Conservation (phyloP, 2,113 vertebrate genomes). For the Mormoops blainvillei region DNA sequence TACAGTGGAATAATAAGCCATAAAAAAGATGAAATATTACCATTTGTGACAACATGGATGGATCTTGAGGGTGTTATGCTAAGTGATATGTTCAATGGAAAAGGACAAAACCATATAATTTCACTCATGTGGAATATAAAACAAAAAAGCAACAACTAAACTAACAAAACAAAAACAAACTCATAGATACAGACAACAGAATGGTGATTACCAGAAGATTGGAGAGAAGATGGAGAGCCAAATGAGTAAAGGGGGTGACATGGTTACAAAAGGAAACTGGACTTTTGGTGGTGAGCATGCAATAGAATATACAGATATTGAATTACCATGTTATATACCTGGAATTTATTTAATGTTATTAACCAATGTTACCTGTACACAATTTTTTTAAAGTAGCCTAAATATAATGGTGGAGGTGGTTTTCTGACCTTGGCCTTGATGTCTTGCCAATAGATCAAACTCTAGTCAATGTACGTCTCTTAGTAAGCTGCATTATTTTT, state of each 20-base stretch:
- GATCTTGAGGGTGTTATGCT: background rate
- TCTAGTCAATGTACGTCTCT: background rate
- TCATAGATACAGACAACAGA: background rate
- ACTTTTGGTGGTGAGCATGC: background rate
- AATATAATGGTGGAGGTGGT: background rate
- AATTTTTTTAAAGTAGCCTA: background rate
- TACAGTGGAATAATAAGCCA: background rate
- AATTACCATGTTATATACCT: background rate
- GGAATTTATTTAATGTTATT: background rate
- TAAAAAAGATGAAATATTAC: background rate
- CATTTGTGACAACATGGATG: background rate
- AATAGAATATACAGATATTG: background rate
- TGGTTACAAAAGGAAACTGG: background rate
- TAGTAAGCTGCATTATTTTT: background rate
- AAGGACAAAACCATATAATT: background rate
- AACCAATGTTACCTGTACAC: background rate
- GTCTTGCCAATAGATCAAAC: background rate
- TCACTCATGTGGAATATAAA: background rate
- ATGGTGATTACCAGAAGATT: no score
- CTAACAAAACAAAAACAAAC: background rate
- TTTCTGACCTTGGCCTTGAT: background rate
- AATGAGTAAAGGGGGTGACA: background rate
- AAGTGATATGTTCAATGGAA: background rate
- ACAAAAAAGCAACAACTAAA: background rate
- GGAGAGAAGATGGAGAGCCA: no score